Evolutionary conservation across 2,113 vertebrate genomes (phyloP).

Genomic region (Meriones unguiculatus): DNA sequence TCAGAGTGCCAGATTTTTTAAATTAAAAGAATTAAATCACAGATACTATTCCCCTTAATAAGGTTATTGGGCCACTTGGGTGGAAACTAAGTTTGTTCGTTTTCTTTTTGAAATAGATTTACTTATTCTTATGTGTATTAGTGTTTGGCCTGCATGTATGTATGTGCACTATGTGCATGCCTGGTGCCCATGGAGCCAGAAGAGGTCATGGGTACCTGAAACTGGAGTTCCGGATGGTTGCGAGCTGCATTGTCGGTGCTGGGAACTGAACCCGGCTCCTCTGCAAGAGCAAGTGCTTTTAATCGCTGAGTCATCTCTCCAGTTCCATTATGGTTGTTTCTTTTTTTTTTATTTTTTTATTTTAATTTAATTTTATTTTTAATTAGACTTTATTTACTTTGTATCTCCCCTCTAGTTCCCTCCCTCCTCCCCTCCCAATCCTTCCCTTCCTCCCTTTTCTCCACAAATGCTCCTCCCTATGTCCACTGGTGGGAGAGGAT

Average conservation of each 20-base stretch:
- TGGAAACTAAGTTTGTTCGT: background rate
- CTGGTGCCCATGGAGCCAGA: background rate
- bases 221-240: background rate
- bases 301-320: background rate
- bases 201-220: background rate
- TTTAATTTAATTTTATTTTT: too few relatives aligned
- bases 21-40: constrained; percentile 43
- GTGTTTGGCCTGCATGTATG: background rate
- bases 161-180: background rate
- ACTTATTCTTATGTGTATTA: background rate
- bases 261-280: background rate
- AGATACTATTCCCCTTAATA: background rate
- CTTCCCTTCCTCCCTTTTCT: too few relatives aligned
- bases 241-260: background rate
- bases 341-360: background rate
- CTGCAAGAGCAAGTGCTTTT: background rate
- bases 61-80: background rate
- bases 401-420: too few relatives aligned
- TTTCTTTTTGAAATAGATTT: background rate
- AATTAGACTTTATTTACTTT: too few relatives aligned
- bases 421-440: too few relatives aligned
- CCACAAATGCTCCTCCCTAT: too few relatives aligned
- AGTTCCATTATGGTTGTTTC: background rate
- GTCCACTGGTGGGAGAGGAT: too few relatives aligned
- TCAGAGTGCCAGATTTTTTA: constrained; percentile 3